Base-by-base conservation (phyloP, 2,797 vertebrate genomes). In the Tarsius wallacei region DNA sequence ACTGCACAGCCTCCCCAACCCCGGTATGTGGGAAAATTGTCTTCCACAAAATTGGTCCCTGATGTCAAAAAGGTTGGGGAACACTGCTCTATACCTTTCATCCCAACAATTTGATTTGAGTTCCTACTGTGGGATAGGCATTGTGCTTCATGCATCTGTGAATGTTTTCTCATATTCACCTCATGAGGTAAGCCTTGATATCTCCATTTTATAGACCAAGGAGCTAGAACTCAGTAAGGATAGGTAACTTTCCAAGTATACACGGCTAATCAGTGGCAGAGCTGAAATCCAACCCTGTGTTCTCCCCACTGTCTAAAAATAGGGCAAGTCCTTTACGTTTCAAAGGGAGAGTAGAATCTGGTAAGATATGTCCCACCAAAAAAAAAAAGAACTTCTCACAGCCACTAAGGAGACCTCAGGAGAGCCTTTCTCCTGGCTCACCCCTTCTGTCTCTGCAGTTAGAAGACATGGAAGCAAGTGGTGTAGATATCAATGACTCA, bases 191-290 rank as follows among this genome's bases (percentile, higher is more conserved):
- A 83, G 21, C 36, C 71, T 66, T 91, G 47, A 33, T 94, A 19
- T 13, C 33, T 78, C 42, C 83, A 91, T 94, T 78, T 96, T 83
- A 61, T 13, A 83, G 28, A 63, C 26, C 51, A 51, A 91, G 24
- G 93, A 90, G 16, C 16, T 21, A 22, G 85, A 47, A 55, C 53
- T 78, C 68, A 85, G 77, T 95, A 55, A 95, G 6, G 22, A 80
- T 86, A 81, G 87, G 53, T 47, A 86, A 73, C 24, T 59, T 63
- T 57, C 80, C n/a, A 57, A 87, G 28, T 33, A 70, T 47, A 59
- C 42, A 83, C 59, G 87, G 33, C 21, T 63, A 26, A 63, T 81
- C 53, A 22, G 4, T 12, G 9, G 16, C 16, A 55, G 16, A 83
- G 24, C 12, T 59, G 6, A 26, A 28, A 80, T 82, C 36, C 21